These are phyloP conservation scores for Rhopalosiphum padi DNA, from an alignment of 1,140 invertebrate genomes.

Conservation along the genomic window DNA sequence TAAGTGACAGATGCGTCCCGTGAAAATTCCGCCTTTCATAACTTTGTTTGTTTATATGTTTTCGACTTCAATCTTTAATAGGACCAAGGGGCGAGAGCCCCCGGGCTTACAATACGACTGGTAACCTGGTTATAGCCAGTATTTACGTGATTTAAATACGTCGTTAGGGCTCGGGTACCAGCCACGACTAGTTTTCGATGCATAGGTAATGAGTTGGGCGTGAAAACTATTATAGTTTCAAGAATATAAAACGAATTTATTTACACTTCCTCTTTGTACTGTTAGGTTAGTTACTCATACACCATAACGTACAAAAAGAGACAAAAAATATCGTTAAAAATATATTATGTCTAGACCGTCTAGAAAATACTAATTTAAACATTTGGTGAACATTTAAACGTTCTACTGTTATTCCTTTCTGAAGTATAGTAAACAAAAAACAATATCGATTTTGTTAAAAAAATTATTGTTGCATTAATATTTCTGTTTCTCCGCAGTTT, in stretches of 20 bases:
- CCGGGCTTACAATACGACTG: slow-evolving; percentile 32
- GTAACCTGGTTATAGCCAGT: slow-evolving; percentile 48
- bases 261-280: background rate
- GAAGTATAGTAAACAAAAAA: background rate
- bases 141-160: slow-evolving; percentile 53
- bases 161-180: slow-evolving; percentile 32
- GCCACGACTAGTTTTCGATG: slow-evolving; percentile 49
- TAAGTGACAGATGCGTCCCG: slow-evolving; percentile 54
- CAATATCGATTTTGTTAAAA: background rate
- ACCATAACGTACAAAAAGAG: background rate
- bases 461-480: background rate
- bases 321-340: background rate
- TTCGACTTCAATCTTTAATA: slow-evolving; percentile 55
- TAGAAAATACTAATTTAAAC: background rate
- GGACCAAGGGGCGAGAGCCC: slow-evolving; percentile 25
- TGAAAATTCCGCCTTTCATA: slow-evolving; percentile 40
- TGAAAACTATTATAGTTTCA: slow-evolving; percentile 40
- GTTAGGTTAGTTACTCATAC: slow-evolving; percentile 15
- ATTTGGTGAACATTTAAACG: background rate
- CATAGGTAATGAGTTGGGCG: slow-evolving; percentile 57
- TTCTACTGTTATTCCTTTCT: background rate
- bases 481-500: background rate
- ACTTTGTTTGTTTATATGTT: slow-evolving; percentile 55
- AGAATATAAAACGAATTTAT: slow-evolving; percentile 29
- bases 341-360: background rate